Percentiles rank a stretch among this genome's conserved stretches.
Conservation (phyloP, 37 sponge, comb jelly and placozoan species). For the Diacarnus erythraeanus region DNA sequence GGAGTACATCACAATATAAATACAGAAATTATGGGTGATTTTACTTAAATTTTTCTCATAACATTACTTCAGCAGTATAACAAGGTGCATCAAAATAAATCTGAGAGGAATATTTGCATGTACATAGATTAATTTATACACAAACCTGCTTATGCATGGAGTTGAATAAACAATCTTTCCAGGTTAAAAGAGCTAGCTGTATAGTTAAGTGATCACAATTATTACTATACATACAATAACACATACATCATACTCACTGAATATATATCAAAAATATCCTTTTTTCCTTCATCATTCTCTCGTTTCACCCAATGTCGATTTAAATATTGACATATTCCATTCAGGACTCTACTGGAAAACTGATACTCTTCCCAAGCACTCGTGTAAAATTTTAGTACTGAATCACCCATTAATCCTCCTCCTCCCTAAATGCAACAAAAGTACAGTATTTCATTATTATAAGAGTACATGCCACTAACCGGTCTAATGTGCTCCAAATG, state of each 20-base stretch:
- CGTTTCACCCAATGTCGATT: constrained; percentile 99
- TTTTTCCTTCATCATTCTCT: constrained; percentile 97
- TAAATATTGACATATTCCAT: constrained; percentile 95
- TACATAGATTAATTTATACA: neutral
- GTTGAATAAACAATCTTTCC: constrained; percentile 81
- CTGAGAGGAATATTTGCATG: neutral
- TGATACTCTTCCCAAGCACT: constrained; percentile 88
- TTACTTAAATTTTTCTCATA: neutral
- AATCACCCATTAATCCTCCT: constrained; percentile 65
- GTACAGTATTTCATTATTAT: too few relatives aligned
- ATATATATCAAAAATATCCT: constrained; percentile 89
- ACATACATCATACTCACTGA: constrained; percentile 46
- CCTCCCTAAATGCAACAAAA: too few relatives aligned
- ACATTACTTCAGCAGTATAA: neutral
- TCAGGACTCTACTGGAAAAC: constrained; percentile 90
- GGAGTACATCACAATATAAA: neutral
- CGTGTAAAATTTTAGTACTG: constrained; percentile 81
- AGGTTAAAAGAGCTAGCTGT: constrained; percentile 78
- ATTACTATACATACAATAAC: neutral
- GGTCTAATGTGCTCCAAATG: constrained; percentile 61
- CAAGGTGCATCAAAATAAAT: neutral
- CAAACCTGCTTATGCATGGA: constrained; percentile 54
- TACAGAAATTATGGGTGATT: neutral
- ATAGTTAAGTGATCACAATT: neutral
- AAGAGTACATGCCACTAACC: constrained; percentile 42